Evolutionary conservation across 1,140 invertebrate species (phyloP).

Genomic region (Bombus turneri): DNA sequence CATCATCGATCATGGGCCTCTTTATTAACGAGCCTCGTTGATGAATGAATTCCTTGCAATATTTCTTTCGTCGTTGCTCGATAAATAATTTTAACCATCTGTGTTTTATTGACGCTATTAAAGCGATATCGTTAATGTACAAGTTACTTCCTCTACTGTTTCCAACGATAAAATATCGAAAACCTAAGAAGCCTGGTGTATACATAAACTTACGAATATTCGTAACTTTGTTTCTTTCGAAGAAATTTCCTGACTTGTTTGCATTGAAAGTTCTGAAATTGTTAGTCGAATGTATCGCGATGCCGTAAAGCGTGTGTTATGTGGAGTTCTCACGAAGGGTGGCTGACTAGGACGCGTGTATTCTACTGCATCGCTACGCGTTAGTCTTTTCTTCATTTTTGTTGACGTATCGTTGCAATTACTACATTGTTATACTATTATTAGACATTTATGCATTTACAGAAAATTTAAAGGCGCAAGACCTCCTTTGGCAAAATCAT

Average conservation of each 20-base stretch:
- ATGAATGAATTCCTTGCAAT: conserved; percentile 27
- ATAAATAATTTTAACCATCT: not conserved
- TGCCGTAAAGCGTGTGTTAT: not conserved
- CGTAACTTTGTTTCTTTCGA: not conserved
- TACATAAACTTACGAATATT: not conserved
- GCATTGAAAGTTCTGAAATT: not conserved
- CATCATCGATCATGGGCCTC: conserved; percentile 21
- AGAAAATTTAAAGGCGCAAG: not conserved
- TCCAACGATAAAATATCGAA: not conserved
- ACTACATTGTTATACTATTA: not conserved
- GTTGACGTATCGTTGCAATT: not conserved
- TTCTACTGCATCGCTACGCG: not conserved
- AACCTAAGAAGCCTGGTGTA: not conserved
- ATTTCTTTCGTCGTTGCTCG: no score
- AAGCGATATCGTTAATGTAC: not conserved
- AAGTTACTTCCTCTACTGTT: not conserved
- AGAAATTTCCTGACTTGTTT: not conserved
- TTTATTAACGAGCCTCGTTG: conserved; percentile 25
- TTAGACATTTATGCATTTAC: not conserved
- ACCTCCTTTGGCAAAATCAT: no score
- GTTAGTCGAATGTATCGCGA: not conserved
- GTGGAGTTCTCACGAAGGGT: not conserved
- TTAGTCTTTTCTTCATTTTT: not conserved
- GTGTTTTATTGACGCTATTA: no score
- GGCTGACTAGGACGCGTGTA: not conserved